A percentile compares a stretch with the other conserved stretches of the same genome.
Conservation (phyloP, 1,140 invertebrate genomes). For the Antheraea mylitta region DNA sequence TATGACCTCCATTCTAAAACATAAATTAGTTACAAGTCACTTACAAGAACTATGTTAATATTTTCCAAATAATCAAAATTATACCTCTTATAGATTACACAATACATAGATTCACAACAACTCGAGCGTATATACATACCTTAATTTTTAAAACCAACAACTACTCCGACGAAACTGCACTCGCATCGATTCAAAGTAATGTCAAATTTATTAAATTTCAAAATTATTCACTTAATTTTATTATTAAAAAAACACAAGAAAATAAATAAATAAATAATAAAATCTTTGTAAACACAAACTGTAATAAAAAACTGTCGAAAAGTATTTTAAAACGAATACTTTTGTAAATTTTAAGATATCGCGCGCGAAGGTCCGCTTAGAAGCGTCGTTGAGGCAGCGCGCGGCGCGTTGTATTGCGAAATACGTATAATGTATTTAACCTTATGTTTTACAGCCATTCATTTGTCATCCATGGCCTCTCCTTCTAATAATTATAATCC, state of each 20-base stretch:
- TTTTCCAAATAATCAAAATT: background rate
- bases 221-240: conserved; percentile 1
- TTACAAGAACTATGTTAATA: background rate
- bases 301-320: background rate
- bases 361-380: conserved; percentile 14
- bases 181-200: background rate
- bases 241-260: background rate
- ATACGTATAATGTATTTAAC: conserved; percentile 16
- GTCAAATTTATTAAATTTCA: conserved; percentile 12
- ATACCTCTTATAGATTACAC: too few relatives aligned
- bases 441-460: conserved; percentile 20
- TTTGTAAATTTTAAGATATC: conserved; percentile 14
- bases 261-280: background rate
- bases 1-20: background rate
- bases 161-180: conserved; percentile 7
- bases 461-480: conserved; percentile 20
- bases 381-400: conserved; percentile 1
- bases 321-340: conserved; percentile 1
- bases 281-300: background rate
- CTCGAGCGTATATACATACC: too few relatives aligned
- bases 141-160: background rate
- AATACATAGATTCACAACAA: too few relatives aligned
- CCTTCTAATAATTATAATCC: conserved; percentile 24
- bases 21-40: background rate
- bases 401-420: conserved; percentile 19